A percentile compares a stretch with the other conserved stretches of the same genome.
phyloP scores from a whole-genome alignment of 2,113 vertebrate species.

The Odocoileus hemionus region DNA sequence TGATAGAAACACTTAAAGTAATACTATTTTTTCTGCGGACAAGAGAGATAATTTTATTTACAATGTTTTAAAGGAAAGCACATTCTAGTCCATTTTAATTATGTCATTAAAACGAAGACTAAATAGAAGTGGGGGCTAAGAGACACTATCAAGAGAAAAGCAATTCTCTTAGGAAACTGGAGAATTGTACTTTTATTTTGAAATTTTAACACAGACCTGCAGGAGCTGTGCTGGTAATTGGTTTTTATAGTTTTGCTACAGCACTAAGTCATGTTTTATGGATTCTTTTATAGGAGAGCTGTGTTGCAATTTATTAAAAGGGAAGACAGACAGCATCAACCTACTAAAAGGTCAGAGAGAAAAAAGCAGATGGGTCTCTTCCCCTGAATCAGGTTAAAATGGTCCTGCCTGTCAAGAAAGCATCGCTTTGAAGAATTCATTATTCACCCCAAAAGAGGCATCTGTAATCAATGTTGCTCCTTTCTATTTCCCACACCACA shows the following conservation, averaged over 20 bases:
- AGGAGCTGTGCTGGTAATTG: neutral
- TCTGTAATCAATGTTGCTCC: neutral
- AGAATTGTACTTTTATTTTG: slow-evolving; percentile 20
- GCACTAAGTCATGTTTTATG: slow-evolving; percentile 35
- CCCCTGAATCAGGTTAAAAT: neutral
- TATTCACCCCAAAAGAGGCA: neutral
- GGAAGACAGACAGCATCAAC: neutral
- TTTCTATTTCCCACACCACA: neutral
- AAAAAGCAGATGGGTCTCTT: neutral
- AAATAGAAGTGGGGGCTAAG: neutral
- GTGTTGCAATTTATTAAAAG: slow-evolving; percentile 39
- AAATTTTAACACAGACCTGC: neutral
- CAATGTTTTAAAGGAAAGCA: slow-evolving; percentile 18
- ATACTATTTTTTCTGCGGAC: neutral
- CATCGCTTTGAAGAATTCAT: neutral
- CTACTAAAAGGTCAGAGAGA: slow-evolving; percentile 25
- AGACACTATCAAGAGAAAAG: neutral
- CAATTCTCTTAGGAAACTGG: neutral
- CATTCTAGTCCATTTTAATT: slow-evolving; percentile 34
- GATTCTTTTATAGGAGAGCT: slow-evolving; percentile 42
- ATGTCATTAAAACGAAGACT: slow-evolving; percentile 40
- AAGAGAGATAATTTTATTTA: slow-evolving; percentile 16
- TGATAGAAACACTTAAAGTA: neutral
- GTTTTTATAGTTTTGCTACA: slow-evolving; percentile 8
- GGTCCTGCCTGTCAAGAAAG: neutral